These are phyloP conservation scores for Meta bourneti DNA, from an alignment of 2,888 invertebrate genomes.

Conservation along the genomic window DNA sequence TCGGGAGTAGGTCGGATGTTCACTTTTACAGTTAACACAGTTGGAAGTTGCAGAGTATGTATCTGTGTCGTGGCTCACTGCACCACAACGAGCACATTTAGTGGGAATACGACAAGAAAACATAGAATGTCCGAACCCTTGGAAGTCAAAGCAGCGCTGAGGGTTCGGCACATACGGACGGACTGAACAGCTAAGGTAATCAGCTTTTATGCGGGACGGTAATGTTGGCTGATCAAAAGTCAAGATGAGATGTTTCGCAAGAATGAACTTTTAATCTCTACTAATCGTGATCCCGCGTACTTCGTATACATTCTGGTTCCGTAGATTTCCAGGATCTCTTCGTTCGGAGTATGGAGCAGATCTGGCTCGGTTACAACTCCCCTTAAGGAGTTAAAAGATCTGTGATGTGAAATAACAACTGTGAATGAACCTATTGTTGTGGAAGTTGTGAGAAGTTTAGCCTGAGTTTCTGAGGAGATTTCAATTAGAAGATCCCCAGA, in stretches of 20 bases:
- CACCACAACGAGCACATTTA: not conserved
- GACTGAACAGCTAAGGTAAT: not conserved
- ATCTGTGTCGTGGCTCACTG: no score
- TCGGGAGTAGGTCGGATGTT: not conserved
- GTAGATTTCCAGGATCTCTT: not conserved
- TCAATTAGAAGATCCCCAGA: no score
- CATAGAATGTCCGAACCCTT: not conserved
- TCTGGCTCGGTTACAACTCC: not conserved
- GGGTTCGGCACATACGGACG: not conserved
- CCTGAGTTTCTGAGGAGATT: no score
- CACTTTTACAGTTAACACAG: not conserved
- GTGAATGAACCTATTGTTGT: no score
- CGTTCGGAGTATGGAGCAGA: not conserved
- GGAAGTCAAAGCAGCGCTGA: not conserved
- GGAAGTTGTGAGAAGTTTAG: no score
- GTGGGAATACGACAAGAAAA: not conserved
- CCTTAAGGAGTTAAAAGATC: not conserved
- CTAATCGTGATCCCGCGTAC: not conserved
- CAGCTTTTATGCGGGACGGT: not conserved
- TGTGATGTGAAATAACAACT: no score
- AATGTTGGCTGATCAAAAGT: not conserved
- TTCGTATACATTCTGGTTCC: not conserved
- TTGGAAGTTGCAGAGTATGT: not conserved
- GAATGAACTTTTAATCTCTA: not conserved
- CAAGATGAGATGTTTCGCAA: not conserved